phyloP scores from a whole-genome alignment of 2,797 vertebrate genomes.

The Tokudaia muenninki region DNA sequence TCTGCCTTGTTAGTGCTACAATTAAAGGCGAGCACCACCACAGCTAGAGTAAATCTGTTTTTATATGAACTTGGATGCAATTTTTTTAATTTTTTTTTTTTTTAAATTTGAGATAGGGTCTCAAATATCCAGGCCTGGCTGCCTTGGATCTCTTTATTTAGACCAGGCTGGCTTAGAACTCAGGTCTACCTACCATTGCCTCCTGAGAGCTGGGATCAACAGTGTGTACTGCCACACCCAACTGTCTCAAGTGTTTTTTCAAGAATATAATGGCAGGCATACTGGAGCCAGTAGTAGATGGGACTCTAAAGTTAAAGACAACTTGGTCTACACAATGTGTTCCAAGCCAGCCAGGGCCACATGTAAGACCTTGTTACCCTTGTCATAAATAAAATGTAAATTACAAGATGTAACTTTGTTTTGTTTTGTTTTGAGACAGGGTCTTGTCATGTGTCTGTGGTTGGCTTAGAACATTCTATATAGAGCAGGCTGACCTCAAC shows the following conservation, averaged over 20 bases:
- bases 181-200: background rate
- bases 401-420: background rate
- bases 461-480: background rate
- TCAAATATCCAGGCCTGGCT: background rate
- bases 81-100: background rate
- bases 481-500: background rate
- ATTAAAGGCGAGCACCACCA: background rate
- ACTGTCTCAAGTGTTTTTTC: background rate
- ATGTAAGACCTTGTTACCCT: background rate
- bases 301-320: background rate
- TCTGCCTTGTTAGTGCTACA: background rate
- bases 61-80: background rate
- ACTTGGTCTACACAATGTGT: background rate
- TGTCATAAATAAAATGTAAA: background rate
- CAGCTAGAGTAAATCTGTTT: conserved; percentile 28
- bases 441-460: background rate
- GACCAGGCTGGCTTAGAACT: background rate
- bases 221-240: background rate
- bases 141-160: background rate
- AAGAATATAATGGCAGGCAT: background rate
- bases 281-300: background rate
- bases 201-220: background rate
- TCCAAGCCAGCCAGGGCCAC: background rate
- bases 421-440: background rate
- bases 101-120: background rate